These are phyloP conservation scores for Aphodius sticticus DNA, from an alignment of 2,888 invertebrate species.

Conservation along the genomic window DNA sequence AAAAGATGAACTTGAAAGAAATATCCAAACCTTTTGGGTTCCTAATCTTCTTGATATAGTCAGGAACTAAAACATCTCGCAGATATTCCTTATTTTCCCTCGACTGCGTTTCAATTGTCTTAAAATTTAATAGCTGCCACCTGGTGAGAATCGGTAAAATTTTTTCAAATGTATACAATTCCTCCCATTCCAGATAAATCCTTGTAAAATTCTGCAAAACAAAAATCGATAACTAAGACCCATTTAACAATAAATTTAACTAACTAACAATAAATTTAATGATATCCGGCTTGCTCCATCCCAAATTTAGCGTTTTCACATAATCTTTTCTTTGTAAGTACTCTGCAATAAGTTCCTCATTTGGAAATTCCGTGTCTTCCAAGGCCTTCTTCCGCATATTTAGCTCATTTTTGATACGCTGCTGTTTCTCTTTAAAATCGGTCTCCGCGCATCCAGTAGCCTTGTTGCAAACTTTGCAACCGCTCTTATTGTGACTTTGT, in stretches of 20 bases:
- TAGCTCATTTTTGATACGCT: slow-evolving; percentile 73
- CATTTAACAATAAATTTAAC: background rate
- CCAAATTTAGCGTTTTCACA: slow-evolving; percentile 64
- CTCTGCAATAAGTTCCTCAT: slow-evolving; percentile 77
- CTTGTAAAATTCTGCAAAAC: slow-evolving; percentile 70
- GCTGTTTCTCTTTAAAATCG: slow-evolving; percentile 68
- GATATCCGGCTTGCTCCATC: slow-evolving; percentile 73
- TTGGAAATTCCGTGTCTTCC: slow-evolving; percentile 71
- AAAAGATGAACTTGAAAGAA: background rate
- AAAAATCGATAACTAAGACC: background rate
- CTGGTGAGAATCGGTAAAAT: slow-evolving; percentile 78
- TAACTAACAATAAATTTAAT: slow-evolving; percentile 72
- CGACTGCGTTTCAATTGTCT: slow-evolving; percentile 35
- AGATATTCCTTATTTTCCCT: slow-evolving; percentile 38
- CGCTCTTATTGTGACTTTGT: slow-evolving; percentile 66
- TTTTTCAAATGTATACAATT: slow-evolving; percentile 79
- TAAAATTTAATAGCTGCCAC: slow-evolving; percentile 72
- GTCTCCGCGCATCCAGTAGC: slow-evolving; percentile 66
- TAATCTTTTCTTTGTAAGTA: slow-evolving; percentile 68
- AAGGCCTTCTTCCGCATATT: slow-evolving; percentile 74
- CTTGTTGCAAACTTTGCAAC: slow-evolving; percentile 72
- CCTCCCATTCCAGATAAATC: slow-evolving; percentile 75
- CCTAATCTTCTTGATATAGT: slow-evolving; percentile 66
- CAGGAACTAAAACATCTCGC: slow-evolving; percentile 59
- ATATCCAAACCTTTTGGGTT: slow-evolving; percentile 58